Conservation (phyloP, 2,888 invertebrate genomes). For the Anorthoa munda region DNA sequence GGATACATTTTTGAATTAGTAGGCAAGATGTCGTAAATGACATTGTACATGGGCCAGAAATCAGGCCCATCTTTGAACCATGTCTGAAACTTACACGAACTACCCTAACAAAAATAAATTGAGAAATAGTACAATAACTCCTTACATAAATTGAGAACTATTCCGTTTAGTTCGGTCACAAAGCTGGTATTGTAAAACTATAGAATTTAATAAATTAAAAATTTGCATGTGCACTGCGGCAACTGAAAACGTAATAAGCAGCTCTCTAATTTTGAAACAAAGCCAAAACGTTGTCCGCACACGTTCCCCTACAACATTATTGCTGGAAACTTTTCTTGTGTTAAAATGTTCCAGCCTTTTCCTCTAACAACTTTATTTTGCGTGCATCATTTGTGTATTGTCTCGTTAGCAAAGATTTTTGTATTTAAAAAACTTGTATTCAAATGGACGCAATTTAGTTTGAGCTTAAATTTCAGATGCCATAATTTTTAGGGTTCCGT, state of each 20-base stretch:
- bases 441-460: background rate
- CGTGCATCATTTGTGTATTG: slow-evolving; percentile 31
- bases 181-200: slow-evolving; percentile 10
- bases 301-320: slow-evolving; percentile 34
- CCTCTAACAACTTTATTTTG: slow-evolving; percentile 19
- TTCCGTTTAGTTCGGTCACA: background rate
- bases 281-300: slow-evolving; percentile 62
- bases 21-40: background rate
- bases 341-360: slow-evolving; percentile 28
- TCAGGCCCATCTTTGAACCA: background rate
- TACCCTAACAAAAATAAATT: too few relatives aligned
- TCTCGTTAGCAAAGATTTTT: slow-evolving; percentile 21
- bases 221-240: slow-evolving; percentile 41
- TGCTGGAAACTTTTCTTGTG: slow-evolving; percentile 55
- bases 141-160: background rate
- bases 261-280: slow-evolving; percentile 66
- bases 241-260: slow-evolving; percentile 61
- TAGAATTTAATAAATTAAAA: slow-evolving; percentile 37
- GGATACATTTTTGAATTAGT: too few relatives aligned
- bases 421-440: slow-evolving; percentile 21
- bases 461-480: too few relatives aligned
- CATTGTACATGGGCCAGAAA: background rate
- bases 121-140: background rate
- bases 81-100: background rate
- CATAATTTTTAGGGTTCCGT: too few relatives aligned